These are phyloP conservation scores for Diarsia rubi DNA, from an alignment of 2,888 invertebrate genomes.

Conservation along the genomic window DNA sequence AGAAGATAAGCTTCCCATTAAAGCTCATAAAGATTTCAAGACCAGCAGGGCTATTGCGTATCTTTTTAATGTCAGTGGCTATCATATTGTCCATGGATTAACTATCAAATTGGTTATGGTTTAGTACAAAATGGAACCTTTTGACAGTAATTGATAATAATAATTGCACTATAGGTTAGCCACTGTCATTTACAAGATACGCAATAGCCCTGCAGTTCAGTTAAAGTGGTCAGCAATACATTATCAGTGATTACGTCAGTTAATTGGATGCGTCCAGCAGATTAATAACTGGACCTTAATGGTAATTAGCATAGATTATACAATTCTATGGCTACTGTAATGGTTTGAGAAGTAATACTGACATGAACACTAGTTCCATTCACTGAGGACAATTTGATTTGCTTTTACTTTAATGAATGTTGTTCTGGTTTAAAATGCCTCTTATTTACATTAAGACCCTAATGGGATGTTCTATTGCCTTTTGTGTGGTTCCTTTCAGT, in stretches of 20 bases:
- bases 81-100: no score
- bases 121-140: no score
- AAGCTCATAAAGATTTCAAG: slow-evolving; percentile 21
- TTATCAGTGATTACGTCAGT: slow-evolving; percentile 50
- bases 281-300: slow-evolving; percentile 50
- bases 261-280: slow-evolving; percentile 54
- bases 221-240: slow-evolving; percentile 42
- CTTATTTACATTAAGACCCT: slow-evolving; percentile 14
- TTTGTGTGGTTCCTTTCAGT: slow-evolving; percentile 18
- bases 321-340: slow-evolving; percentile 47
- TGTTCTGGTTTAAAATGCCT: slow-evolving; percentile 23
- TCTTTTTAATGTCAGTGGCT: no score
- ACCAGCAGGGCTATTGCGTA: no score
- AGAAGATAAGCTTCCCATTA: slow-evolving; percentile 13
- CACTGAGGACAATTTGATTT: slow-evolving; percentile 58
- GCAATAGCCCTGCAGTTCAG: no score
- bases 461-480: slow-evolving; percentile 17
- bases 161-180: no score
- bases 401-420: slow-evolving; percentile 51
- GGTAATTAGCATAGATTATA: slow-evolving; percentile 57
- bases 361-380: slow-evolving; percentile 50
- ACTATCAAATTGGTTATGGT: no score
- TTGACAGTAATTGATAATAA: no score
- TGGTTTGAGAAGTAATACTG: slow-evolving; percentile 49
- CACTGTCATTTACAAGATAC: no score